Conservation (phyloP, 2,888 invertebrate genomes). For the Ophonus ardosiacus region DNA sequence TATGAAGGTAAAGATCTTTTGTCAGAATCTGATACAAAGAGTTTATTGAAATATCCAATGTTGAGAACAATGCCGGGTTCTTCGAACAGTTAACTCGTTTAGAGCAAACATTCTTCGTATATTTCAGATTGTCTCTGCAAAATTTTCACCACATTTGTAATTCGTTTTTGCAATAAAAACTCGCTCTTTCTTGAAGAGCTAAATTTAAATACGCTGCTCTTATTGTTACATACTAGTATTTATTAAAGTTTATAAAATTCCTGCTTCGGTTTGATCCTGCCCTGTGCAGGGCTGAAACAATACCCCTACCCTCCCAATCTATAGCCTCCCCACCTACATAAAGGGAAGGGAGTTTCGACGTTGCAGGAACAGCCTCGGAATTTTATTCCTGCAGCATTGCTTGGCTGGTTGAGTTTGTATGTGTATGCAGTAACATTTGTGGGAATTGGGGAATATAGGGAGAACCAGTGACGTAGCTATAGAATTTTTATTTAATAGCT, state of each 20-base stretch:
- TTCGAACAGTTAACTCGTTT: too few relatives aligned
- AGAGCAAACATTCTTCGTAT: too few relatives aligned
- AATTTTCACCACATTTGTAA: too few relatives aligned
- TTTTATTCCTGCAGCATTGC: constrained; percentile 17
- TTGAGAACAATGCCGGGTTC: too few relatives aligned
- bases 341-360: constrained; percentile 21
- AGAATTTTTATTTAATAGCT: constrained; percentile 13
- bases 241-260: not conserved
- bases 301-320: not conserved
- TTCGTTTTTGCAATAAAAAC: too few relatives aligned
- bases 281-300: constrained; percentile 38
- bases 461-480: constrained; percentile 8
- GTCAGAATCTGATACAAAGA: too few relatives aligned
- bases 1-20: too few relatives aligned
- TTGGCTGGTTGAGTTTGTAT: constrained; percentile 34
- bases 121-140: too few relatives aligned
- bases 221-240: too few relatives aligned
- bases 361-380: constrained; percentile 10
- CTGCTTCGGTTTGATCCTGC: not conserved
- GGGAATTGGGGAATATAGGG: constrained; percentile 29
- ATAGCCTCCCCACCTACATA: not conserved
- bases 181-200: too few relatives aligned
- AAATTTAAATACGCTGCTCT: too few relatives aligned
- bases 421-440: constrained; percentile 19
- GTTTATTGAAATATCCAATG: too few relatives aligned